Conservation (phyloP, 2,113 vertebrate genomes). For the Glaucidium brasilianum region DNA sequence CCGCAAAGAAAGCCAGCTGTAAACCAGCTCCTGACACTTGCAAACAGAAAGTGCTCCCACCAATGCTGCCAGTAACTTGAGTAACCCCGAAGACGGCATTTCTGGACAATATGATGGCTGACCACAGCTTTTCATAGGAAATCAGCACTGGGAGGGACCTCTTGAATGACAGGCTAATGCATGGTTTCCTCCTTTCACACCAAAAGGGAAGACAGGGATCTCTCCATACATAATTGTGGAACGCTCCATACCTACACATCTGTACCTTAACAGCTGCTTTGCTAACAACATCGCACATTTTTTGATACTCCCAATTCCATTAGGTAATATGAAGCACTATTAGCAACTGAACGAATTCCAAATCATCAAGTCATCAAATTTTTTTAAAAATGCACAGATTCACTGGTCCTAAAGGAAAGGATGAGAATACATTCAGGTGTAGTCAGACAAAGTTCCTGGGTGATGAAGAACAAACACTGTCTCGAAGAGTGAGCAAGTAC, state of each 20-base stretch:
- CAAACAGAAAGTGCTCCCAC: constrained; percentile 2
- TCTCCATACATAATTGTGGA: background rate
- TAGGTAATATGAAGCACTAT: background rate
- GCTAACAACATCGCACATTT: background rate
- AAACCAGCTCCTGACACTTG: background rate
- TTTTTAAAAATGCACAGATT: background rate
- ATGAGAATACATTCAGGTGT: background rate
- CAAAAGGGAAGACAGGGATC: background rate
- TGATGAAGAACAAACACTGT: background rate
- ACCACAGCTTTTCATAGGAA: background rate
- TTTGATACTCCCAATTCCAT: rapidly evolving
- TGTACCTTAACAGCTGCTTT: background rate
- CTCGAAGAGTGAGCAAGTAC: background rate
- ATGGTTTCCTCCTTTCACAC: background rate
- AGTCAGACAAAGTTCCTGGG: background rate
- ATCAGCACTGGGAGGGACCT: background rate
- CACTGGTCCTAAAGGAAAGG: background rate
- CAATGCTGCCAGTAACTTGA: background rate
- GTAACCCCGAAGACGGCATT: background rate
- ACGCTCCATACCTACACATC: background rate
- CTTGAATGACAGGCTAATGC: background rate
- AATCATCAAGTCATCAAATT: background rate
- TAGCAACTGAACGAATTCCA: background rate
- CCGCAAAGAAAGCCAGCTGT: background rate
- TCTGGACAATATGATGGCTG: background rate